phyloP scores from a whole-genome alignment of 2,888 invertebrate genomes.

The Cryptus viduatorius region DNA sequence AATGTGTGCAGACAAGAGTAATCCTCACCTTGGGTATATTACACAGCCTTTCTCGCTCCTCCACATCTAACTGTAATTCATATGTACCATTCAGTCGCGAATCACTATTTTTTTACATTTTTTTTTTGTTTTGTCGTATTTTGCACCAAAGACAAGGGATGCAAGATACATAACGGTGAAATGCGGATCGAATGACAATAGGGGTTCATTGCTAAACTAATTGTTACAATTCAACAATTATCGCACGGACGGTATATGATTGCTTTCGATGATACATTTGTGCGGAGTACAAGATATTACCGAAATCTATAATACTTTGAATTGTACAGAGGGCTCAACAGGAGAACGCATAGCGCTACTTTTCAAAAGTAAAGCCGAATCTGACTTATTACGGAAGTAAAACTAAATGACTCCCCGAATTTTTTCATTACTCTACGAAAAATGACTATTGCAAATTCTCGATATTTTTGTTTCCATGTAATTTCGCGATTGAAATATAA shows the following conservation, averaged over 20 bases:
- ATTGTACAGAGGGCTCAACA: conserved; percentile 7
- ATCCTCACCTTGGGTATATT: conserved; percentile 84
- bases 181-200: neutral
- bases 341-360: conserved; percentile 1
- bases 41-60: conserved; percentile 85
- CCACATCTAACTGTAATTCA: conserved; percentile 84
- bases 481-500: neutral
- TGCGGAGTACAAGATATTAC: neutral
- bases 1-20: conserved; percentile 71
- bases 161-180: neutral
- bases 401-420: neutral
- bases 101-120: conserved; percentile 64
- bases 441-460: neutral
- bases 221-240: neutral
- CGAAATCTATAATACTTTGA: neutral
- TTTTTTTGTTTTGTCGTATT: neutral
- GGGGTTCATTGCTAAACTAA: neutral
- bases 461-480: neutral
- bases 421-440: neutral
- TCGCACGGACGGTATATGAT: neutral
- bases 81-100: conserved; percentile 83
- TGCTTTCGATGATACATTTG: neutral
- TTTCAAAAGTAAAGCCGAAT: neutral
- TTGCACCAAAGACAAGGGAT: neutral
- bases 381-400: neutral